These are phyloP conservation scores for Cyphomyrus discorhynchus DNA, from an alignment of 2,113 vertebrate species.

Conservation along the genomic window DNA sequence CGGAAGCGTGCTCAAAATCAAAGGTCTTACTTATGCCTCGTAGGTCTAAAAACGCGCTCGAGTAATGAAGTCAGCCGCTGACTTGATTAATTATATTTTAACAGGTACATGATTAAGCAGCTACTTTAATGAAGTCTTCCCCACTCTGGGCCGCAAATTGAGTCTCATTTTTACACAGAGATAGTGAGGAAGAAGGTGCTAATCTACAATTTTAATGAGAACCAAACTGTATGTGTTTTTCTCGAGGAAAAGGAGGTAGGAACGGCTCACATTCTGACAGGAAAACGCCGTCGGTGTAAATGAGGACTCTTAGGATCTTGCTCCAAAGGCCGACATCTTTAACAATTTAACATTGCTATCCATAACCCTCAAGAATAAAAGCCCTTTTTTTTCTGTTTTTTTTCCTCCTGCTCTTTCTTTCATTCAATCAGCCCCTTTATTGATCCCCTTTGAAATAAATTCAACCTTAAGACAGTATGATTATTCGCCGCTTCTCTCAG, in stretches of 20 bases:
- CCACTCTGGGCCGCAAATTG: constrained; percentile 47
- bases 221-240: constrained; percentile 46
- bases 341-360: not conserved
- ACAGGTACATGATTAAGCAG: constrained; percentile 76
- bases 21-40: constrained; percentile 28
- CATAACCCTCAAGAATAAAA: not conserved
- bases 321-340: not conserved
- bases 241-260: constrained; percentile 42
- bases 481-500: not conserved
- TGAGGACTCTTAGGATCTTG: not conserved
- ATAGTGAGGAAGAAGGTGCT: constrained; percentile 64
- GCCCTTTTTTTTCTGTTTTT: not conserved
- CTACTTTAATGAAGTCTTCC: constrained; percentile 68
- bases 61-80: constrained; percentile 58
- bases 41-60: constrained; percentile 55
- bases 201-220: constrained; percentile 49
- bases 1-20: constrained; percentile 30
- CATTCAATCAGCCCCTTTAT: constrained; percentile 2
- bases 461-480: constrained; percentile 8
- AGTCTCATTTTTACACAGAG: constrained; percentile 31
- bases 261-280: not conserved
- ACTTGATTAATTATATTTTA: constrained; percentile 76
- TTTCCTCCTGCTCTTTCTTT: not conserved
- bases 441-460: constrained; percentile 13
- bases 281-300: not conserved